Base-by-base conservation (phyloP, 2,888 invertebrate genomes). In the Pharmacophagus antenor region DNA sequence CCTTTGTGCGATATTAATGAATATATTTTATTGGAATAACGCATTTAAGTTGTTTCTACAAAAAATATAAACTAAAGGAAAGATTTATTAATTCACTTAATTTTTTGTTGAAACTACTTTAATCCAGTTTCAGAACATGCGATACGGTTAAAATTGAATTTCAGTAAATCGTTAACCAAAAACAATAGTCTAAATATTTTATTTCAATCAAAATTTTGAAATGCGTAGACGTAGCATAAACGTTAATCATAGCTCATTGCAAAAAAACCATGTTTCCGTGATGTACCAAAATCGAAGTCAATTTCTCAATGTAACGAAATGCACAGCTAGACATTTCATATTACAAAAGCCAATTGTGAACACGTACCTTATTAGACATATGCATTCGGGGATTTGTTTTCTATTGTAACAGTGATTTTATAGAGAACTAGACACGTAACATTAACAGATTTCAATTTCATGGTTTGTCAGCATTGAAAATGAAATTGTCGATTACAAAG, bases 241-340 rank as follows among this genome's bases (percentile, higher is more conserved):
- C 20, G 49, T 15, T 56, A 56, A 56, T 60, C 50, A 56, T 46
- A 50, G 55, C 18, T 55, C 20, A 55, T 55, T 60, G 52, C 55
- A 51, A 20, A 44, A 55, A 49, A 53, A 46, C 42, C 7, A 21
- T 31, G 12, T 56, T 20, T 51, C 50, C 50, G 48, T 53, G 55
- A 51, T 46, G 56, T 60, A 53, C 41, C 20, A 51, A 48, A 58
- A 17, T 22, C 60, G 51, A 47, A 56, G 46, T 47, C 7, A 21
- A 46, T 56, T 61, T 47, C 60, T 18, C 51, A 56, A 61, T 37
- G 31, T 50, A 25, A 51, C 23, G 46, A 55, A 60, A 55, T 46
- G 25, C 18, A 56, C n/a, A n/a, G n/a, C n/a, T 46, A 52, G 56
- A 61, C 52, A 60, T 55, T 46, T 37, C 21, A 17, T 25, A 56